Percentiles rank a stretch among this genome's conserved stretches.
phyloP scores from a whole-genome alignment of 2,888 invertebrate genomes.

The Eristalis tenax region DNA sequence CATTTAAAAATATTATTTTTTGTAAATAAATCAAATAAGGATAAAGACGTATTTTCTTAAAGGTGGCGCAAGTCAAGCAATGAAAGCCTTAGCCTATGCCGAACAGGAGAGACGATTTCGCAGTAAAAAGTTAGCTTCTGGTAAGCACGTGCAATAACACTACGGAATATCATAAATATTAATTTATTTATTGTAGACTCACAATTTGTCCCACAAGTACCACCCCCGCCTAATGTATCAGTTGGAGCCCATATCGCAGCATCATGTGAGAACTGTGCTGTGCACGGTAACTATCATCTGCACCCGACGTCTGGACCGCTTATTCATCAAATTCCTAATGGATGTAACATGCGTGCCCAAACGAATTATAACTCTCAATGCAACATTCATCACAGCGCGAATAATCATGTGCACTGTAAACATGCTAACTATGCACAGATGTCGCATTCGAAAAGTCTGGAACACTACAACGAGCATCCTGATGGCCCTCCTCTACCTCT shows the following conservation, averaged over 20 bases:
- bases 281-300: constrained; percentile 61
- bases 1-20: background rate
- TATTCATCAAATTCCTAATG: constrained; percentile 72
- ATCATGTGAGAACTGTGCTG: constrained; percentile 73
- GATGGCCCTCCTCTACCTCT: constrained; percentile 75
- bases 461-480: constrained; percentile 79
- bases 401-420: constrained; percentile 47
- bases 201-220: constrained; percentile 71
- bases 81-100: constrained; percentile 77
- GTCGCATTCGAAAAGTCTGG: constrained; percentile 81
- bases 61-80: constrained; percentile 77
- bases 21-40: background rate
- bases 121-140: constrained; percentile 75
- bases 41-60: constrained; percentile 25
- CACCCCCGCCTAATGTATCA: constrained; percentile 41
- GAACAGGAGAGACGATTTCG: constrained; percentile 77
- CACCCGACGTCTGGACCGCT: constrained; percentile 66
- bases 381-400: constrained; percentile 61
- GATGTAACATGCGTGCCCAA: constrained; percentile 65
- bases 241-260: constrained; percentile 6
- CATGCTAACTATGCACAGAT: constrained; percentile 74
- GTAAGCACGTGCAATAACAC: constrained; percentile 27
- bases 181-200: constrained; percentile 29
- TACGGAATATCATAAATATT: background rate
- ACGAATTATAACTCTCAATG: constrained; percentile 57